A percentile compares a stretch with the other conserved stretches of the same genome.
Conservation (phyloP, 2,797 vertebrate genomes). For the Loris lydekkerianus region DNA sequence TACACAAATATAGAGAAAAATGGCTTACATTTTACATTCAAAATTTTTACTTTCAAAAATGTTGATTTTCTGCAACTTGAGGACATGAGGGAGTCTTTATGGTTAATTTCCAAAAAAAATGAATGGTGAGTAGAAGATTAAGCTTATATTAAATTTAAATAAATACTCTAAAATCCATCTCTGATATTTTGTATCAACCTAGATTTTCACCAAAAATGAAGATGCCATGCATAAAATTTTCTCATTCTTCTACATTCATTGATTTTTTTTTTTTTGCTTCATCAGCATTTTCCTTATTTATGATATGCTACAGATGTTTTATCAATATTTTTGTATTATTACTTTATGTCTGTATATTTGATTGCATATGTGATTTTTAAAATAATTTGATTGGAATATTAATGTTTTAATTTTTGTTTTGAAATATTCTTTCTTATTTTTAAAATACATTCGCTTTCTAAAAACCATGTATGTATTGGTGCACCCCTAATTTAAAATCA, state of each 20-base stretch:
- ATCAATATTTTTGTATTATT: neutral
- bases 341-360: neutral
- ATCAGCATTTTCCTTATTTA: neutral
- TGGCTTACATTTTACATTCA: neutral
- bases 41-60: neutral
- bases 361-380: neutral
- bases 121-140: too few species aligned
- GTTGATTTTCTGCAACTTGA: neutral
- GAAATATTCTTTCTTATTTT: neutral
- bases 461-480: neutral
- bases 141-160: neutral
- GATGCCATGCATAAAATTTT: neutral
- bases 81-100: neutral
- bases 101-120: neutral
- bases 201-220: neutral
- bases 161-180: neutral
- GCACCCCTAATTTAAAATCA: neutral
- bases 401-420: neutral
- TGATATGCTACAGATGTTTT: neutral
- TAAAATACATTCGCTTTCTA: neutral
- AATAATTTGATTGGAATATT: neutral
- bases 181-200: neutral
- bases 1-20: neutral
- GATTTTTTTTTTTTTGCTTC: neutral
- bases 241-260: neutral